Evolutionary conservation across 2,797 vertebrate species (phyloP).

Genomic region (Pelochelys cantorii): DNA sequence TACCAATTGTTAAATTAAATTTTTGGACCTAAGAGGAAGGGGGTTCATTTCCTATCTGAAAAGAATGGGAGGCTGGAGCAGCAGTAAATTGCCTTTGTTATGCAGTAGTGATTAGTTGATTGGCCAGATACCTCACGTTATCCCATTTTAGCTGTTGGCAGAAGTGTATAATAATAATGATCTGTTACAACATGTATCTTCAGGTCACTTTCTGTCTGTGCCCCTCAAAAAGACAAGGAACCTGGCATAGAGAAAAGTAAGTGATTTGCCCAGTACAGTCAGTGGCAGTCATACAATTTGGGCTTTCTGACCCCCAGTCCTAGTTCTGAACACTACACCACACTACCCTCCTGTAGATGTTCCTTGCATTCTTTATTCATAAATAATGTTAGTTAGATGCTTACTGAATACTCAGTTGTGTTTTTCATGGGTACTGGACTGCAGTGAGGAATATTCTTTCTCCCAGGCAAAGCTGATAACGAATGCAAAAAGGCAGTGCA

Average conservation of each 20-base stretch:
- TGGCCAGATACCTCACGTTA: slow-evolving; percentile 4
- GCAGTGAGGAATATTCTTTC: slow-evolving; percentile 45
- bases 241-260: background rate
- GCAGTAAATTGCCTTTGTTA: background rate
- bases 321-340: background rate
- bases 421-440: slow-evolving; percentile 15
- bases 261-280: background rate
- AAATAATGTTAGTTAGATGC: slow-evolving; percentile 44
- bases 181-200: slow-evolving; percentile 20
- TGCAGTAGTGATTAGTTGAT: background rate
- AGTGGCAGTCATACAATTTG: background rate
- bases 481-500: slow-evolving; percentile 34
- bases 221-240: slow-evolving; percentile 3
- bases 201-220: background rate
- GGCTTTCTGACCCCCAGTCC: slow-evolving; percentile 10
- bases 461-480: slow-evolving; percentile 40
- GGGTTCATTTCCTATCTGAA: background rate
- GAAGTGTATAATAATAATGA: slow-evolving; percentile 26
- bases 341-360: background rate
- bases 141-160: background rate
- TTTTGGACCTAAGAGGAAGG: background rate
- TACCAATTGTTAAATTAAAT: background rate
- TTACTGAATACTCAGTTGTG: slow-evolving; percentile 4
- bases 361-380: slow-evolving; percentile 48
- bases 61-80: background rate